Evolutionary conservation across 2,113 vertebrate species (phyloP).

Genomic region (Leucopternis melanops): DNA sequence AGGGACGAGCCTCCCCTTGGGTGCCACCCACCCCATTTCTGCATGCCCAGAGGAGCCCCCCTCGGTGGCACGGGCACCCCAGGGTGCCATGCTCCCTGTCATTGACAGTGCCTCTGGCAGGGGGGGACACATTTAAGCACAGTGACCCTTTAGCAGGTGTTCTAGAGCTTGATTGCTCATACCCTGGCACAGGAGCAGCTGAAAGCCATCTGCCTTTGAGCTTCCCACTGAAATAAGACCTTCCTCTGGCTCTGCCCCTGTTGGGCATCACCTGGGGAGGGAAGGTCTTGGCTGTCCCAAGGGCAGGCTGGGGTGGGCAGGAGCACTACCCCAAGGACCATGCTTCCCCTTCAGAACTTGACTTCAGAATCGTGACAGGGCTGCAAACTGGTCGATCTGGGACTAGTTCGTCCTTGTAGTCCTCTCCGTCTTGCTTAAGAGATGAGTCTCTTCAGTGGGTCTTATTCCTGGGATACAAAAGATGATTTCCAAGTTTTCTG

Average conservation of each 20-base stretch:
- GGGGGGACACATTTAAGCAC: fast-evolving
- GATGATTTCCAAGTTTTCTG: background rate
- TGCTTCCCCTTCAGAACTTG: background rate
- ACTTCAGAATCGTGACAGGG: background rate
- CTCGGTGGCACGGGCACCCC: fast-evolving
- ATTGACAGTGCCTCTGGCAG: fast-evolving
- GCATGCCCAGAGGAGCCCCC: background rate
- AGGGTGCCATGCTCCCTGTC: fast-evolving
- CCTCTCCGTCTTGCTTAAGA: background rate
- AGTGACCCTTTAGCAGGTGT: background rate
- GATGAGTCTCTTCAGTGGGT: background rate
- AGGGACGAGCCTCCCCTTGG: background rate
- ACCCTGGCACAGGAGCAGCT: background rate
- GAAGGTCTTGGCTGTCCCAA: background rate
- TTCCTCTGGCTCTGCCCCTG: background rate
- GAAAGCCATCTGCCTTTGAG: background rate
- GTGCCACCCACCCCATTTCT: background rate
- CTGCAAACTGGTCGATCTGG: background rate
- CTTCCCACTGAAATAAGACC: background rate
- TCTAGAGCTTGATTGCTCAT: background rate
- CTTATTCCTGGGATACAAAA: background rate
- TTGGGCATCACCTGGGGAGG: background rate
- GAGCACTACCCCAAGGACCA: fast-evolving
- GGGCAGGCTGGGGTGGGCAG: background rate
- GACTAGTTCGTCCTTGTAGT: background rate